Base-by-base conservation (phyloP, 2,888 invertebrate genomes). In the Polymixis lichenea region DNA sequence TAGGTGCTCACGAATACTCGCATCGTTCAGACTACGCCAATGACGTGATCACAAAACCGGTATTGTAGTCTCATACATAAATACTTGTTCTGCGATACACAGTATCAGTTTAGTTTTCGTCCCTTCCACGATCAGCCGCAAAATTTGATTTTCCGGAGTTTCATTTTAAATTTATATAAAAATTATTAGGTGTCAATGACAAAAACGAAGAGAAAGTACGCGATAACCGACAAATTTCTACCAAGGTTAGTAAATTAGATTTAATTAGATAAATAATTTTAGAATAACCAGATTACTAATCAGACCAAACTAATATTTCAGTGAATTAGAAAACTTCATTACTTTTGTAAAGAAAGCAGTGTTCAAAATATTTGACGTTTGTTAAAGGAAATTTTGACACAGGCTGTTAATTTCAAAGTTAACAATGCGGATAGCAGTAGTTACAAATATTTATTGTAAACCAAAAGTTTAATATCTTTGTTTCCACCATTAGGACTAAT, bases 181-280 rank as follows among this genome's bases (percentile, higher is more conserved):
- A 93, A 92, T 88, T 89, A 90, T 92, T 95, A 94, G 93, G 97
- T 97, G 97, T 97, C 97, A 97, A 97, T 97, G 97, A 96, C 95
- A 96, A 96, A 92, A 96, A 94, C 95, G 91, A 94, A 94, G 95
- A 96, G 94, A 95, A 96, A 94, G 93, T 96, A 92, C 89, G 95
- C 96, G 92, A 96, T 96, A 90, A 96, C 94, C 90, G 95, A 97
- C 95, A 96, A 96, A 95, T 96, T 97, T 94, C 93, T 96, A 86
- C 97, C 97, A 90, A 96, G 97, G 97, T 97, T 79, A 94, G 96
- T 90, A 68, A 64, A 60, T 75, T 82, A 66, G 43, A 55, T 61
- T 43, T 75, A 32, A 61, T 73, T 60, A 67, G 56, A 25, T 76
- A n/a, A 61, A 60, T 61, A 28, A 51, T 25, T 58, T 72, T n/a